Evolutionary conservation across 2,888 invertebrate species (phyloP).

Genomic region (Parnassius orleans): DNA sequence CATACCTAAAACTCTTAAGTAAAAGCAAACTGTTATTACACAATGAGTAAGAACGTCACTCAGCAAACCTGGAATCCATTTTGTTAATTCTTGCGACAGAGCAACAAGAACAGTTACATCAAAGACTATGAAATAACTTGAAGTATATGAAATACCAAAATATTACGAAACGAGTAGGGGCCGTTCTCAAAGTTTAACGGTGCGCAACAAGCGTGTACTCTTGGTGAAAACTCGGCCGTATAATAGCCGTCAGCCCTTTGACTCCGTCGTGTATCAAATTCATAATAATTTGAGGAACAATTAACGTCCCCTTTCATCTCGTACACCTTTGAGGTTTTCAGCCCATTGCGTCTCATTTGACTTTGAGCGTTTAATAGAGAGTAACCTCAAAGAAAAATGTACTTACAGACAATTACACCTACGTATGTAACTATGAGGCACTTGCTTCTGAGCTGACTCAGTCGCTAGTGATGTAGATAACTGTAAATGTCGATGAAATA

Average conservation of each 20-base stretch:
- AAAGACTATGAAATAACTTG: background rate
- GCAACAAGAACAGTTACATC: conserved; percentile 1
- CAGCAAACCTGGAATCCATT: too few relatives aligned
- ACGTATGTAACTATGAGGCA: conserved; percentile 75
- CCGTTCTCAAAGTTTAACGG: conserved; percentile 15
- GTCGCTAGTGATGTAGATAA: conserved; percentile 45
- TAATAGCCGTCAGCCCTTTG: conserved; percentile 54
- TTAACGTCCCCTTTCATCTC: conserved; percentile 66
- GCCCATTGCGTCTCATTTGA: conserved; percentile 74
- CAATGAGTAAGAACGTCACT: too few relatives aligned
- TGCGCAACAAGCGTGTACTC: conserved; percentile 23
- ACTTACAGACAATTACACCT: conserved; percentile 78
- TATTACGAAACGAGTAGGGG: conserved; percentile 1
- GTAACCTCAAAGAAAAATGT: conserved; percentile 81
- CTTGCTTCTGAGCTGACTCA: conserved; percentile 70
- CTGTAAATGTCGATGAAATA: background rate
- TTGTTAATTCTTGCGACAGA: background rate
- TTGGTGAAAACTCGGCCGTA: conserved; percentile 20
- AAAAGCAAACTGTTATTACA: too few relatives aligned
- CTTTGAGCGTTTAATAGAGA: conserved; percentile 77
- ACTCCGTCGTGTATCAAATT: conserved; percentile 60
- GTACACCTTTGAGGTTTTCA: conserved; percentile 68
- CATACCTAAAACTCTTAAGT: too few relatives aligned
- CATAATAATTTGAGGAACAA: conserved; percentile 78
- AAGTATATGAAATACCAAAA: conserved; percentile 8